Percentiles rank a stretch among this genome's conserved stretches.
phyloP scores from a whole-genome alignment of 2,888 invertebrate genomes.

The Lasioglossum zephyrum region DNA sequence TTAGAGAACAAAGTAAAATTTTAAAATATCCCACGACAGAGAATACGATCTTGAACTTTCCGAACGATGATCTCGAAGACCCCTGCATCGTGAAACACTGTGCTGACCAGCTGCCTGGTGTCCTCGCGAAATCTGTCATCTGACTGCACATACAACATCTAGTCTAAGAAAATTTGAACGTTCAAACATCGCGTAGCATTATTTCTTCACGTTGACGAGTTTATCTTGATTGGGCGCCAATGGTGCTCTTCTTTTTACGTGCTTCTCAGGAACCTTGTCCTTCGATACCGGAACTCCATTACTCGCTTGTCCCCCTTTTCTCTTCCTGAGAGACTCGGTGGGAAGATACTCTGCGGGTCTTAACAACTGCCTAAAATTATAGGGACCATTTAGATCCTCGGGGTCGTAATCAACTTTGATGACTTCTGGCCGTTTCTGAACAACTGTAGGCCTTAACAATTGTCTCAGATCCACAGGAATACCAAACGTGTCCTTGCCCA shows the following conservation, averaged over 20 bases:
- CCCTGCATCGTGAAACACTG: neutral
- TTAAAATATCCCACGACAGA: neutral
- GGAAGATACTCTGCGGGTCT: constrained; percentile 88
- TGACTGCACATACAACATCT: neutral
- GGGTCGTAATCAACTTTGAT: constrained; percentile 82
- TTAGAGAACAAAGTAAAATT: neutral
- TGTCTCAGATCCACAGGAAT: constrained; percentile 74
- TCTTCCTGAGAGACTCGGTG: constrained; percentile 89
- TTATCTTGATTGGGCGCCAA: constrained; percentile 76
- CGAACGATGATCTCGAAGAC: neutral
- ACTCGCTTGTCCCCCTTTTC: constrained; percentile 85
- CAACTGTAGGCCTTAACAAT: constrained; percentile 74
- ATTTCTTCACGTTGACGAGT: constrained; percentile 63
- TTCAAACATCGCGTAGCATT: constrained; percentile 17
- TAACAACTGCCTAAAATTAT: constrained; percentile 88
- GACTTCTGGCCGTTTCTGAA: constrained; percentile 68
- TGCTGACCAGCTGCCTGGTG: neutral
- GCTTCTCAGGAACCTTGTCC: constrained; percentile 76
- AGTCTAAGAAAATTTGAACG: constrained; percentile 9
- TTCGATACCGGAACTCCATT: constrained; percentile 69
- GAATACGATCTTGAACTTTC: neutral
- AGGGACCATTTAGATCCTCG: constrained; percentile 88
- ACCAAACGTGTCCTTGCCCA: constrained; percentile 62
- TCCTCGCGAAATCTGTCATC: constrained; percentile 1
- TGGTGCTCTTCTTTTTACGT: constrained; percentile 80